Evolutionary conservation across 2,888 invertebrate genomes (phyloP).

Genomic region (Abscondita cerata): DNA sequence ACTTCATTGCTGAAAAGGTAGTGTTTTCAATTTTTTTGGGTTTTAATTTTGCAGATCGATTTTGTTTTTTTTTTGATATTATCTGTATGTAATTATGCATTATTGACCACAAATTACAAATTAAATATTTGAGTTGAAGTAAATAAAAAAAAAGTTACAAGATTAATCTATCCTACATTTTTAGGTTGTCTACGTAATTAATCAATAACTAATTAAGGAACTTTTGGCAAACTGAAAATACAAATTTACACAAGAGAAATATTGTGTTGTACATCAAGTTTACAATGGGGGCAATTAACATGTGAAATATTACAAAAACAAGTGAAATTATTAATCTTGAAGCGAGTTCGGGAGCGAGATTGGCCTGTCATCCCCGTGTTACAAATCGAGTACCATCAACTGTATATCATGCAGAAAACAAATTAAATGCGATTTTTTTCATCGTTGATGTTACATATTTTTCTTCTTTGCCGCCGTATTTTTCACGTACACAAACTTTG

Average conservation of each 20-base stretch:
- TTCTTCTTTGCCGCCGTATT: neutral
- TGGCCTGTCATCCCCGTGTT: constrained; percentile 55
- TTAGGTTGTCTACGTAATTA: constrained; percentile 2
- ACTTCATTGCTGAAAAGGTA: no score
- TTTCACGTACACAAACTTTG: neutral
- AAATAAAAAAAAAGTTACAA: no score
- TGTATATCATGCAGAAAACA: constrained; percentile 53
- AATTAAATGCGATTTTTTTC: constrained; percentile 39
- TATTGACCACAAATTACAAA: no score
- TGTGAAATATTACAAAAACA: constrained; percentile 58
- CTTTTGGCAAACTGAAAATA: constrained; percentile 20
- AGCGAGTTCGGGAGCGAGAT: constrained; percentile 55
- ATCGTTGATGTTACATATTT: neutral
- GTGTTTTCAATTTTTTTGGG: no score
- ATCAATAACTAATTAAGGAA: constrained; percentile 23
- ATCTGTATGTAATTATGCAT: no score
- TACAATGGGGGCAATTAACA: constrained; percentile 52
- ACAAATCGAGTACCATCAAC: constrained; percentile 55
- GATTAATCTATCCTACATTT: no score
- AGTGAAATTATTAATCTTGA: constrained; percentile 58
- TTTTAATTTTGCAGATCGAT: no score
- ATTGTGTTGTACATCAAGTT: constrained; percentile 7
- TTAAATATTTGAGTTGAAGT: no score
- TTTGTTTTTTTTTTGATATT: no score
- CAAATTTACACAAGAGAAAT: constrained; percentile 21